phyloP scores from a whole-genome alignment of 2,113 vertebrate species.

The Alligator sinensis region DNA sequence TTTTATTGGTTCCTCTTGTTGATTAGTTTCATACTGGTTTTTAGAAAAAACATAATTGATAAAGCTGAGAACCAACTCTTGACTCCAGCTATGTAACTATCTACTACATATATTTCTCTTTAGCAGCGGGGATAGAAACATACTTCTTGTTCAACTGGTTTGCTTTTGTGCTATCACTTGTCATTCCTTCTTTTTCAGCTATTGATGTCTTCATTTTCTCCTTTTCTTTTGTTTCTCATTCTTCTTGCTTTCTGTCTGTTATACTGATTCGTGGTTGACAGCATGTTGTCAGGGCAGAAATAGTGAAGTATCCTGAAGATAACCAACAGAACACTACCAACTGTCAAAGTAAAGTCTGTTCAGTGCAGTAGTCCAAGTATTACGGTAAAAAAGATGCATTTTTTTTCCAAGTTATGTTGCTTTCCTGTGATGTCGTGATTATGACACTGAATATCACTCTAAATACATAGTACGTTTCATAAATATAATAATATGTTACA shows the following conservation, averaged over 20 bases:
- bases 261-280: conserved; percentile 77
- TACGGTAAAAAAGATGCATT: background rate
- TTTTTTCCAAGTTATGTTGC: background rate
- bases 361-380: conserved; percentile 90
- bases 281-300: conserved; percentile 94
- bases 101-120: background rate
- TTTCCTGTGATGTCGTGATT: conserved; percentile 7
- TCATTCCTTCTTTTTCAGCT: conserved; percentile 58
- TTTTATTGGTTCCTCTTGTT: background rate
- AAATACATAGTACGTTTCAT: background rate
- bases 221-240: conserved; percentile 39
- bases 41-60: background rate
- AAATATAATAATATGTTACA: background rate
- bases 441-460: background rate
- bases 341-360: conserved; percentile 94
- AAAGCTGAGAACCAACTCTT: background rate
- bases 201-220: conserved; percentile 68
- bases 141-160: background rate
- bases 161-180: conserved; percentile 16
- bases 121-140: background rate
- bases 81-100: background rate
- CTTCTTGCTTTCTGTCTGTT: conserved; percentile 62
- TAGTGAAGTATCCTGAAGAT: conserved; percentile 94
- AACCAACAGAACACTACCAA: conserved; percentile 79
- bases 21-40: background rate